Base-by-base conservation (phyloP, 2,888 invertebrate genomes). In the Melieria omissa region DNA sequence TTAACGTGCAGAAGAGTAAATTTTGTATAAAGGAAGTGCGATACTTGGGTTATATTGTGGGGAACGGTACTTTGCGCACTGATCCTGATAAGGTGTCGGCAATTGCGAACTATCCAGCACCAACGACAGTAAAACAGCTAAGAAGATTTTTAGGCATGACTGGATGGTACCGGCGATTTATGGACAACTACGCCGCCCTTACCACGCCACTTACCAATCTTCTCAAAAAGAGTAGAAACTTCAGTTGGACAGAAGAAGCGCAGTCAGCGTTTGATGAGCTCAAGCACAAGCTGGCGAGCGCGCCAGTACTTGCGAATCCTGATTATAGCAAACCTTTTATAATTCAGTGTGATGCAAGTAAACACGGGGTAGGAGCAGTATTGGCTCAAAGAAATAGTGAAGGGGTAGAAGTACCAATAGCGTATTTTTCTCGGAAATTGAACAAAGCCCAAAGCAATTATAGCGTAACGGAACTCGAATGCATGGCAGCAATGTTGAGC, bases 101-200 rank as follows among this genome's bases (percentile, higher is more conserved):
- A n/a, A n/a, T n/a, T n/a, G n/a, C n/a, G n/a, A n/a, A n/a, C n/a
- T n/a, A n/a, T n/a, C n/a, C n/a, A n/a, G n/a, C n/a, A n/a, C 71
- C 71, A 4, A 42, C 63, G 1, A 67, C 73, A 8, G 62, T 69
- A 0, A 69, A 70, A 12, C 72, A 76, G 58, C 68, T 76, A 5
- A 49, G 73, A 8, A 42, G 75, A 5, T 77, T 78, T 54, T 46
- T 78, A 4, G 75, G 76, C 12, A 76, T 74, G 72, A 68, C 74
- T 1, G 75, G 78, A 5, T 78, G 76, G 72, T 75, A 75, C 54
- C 44, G 75, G 1, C 60, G 75, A 9, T 77, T 76, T 55, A 72
- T 76, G 2, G 45, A 8, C n/a, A 72, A 74, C 45, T 75, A 73
- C 76, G n/a, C n/a, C n/a, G n/a, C n/a, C n/a, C n/a, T n/a, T n/a